Evolutionary conservation across 2,797 vertebrate species (phyloP), one percentile per base, ranked within the genome.

Genomic region (Pseudochirops corinnae): DNA sequence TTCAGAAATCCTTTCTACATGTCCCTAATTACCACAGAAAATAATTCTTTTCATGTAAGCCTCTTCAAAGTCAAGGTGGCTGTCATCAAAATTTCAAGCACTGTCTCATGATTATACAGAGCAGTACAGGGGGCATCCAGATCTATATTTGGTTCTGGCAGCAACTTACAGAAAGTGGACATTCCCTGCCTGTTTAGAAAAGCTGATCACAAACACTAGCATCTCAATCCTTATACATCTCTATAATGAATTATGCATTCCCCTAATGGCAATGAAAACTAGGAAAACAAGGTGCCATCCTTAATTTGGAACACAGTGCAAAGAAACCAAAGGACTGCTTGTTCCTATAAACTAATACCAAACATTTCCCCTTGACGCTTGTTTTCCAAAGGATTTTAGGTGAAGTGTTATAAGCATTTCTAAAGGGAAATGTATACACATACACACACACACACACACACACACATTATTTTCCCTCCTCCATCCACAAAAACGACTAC

Each of bases 251-350:
- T 97, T 97, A 97, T 96, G 92, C 24, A 82, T 97, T 97, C 97
- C 92, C 94, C 91, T 97, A 97, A 97, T 94, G 97, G 91, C 55
- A 29, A 91, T 92, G 94, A 96, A 90, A 97, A 96, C 55, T 93
- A 97, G 94, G 82, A 97, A 98, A 97, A 96, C 95, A 97, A 97
- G 92, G 92, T 97, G 96, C 94, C 94, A 93, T 94, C 58, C 74
- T 97, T 97, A 96, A 97, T 98, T 96, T 96, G 74, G 92, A 98
- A 67, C 50, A 97, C 95, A 95, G 9, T 94, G 93, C 95, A 97
- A 52, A 13, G 91, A 98, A 96, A 97, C 29, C 94, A 53, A 94
- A 82, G 93, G 24, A 39, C 39, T 87, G 21, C 24, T 96, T 95
- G 95, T 60, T 93, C 56, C 52, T 91, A 21, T 87, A 87, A 87